These are phyloP conservation scores for Muschampia plurimacula DNA, from an alignment of 2,888 invertebrate species.

Conservation along the genomic window DNA sequence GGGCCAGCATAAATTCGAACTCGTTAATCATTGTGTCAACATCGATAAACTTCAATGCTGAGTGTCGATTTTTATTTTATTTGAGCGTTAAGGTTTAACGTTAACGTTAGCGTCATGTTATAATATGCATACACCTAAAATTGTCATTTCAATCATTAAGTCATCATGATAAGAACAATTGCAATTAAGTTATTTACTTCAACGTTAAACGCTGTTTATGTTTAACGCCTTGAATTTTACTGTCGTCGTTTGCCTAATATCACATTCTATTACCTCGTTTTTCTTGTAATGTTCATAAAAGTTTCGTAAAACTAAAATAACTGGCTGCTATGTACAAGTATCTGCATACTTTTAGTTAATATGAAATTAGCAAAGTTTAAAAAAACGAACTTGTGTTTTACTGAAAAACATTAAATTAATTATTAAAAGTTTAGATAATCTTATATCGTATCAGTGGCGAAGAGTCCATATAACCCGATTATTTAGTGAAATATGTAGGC, in stretches of 20 bases:
- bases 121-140: slow-evolving; percentile 10
- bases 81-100: slow-evolving; percentile 17
- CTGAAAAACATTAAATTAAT: neutral
- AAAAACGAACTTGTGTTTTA: neutral
- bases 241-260: slow-evolving; percentile 47
- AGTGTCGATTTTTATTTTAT: slow-evolving; percentile 28
- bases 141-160: neutral
- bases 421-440: neutral
- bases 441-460: too few relatives aligned
- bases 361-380: neutral
- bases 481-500: too few relatives aligned
- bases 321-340: neutral
- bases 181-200: slow-evolving; percentile 27
- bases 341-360: neutral
- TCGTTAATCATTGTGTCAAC: slow-evolving; percentile 50
- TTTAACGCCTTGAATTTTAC: slow-evolving; percentile 49
- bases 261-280: slow-evolving; percentile 48
- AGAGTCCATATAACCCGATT: too few relatives aligned
- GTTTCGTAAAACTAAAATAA: slow-evolving; percentile 42
- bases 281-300: slow-evolving; percentile 46
- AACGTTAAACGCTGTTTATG: slow-evolving; percentile 44
- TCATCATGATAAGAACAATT: slow-evolving; percentile 17
- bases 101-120: neutral
- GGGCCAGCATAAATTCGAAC: slow-evolving; percentile 50
- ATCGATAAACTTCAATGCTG: slow-evolving; percentile 24